These are phyloP conservation scores for Musca vetustissima DNA, from an alignment of 1,140 invertebrate species.

Conservation along the genomic window DNA sequence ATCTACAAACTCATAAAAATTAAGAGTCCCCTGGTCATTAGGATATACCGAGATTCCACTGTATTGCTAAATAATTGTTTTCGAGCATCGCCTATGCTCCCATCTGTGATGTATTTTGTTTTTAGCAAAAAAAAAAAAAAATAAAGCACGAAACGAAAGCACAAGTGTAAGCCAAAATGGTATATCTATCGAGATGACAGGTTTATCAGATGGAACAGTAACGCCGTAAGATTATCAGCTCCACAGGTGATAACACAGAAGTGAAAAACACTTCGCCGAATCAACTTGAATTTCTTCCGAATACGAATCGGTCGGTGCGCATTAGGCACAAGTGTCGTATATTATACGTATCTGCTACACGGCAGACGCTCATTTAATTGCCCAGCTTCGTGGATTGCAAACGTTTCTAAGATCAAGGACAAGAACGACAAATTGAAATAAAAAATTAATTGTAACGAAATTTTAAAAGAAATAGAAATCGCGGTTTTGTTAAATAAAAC, in stretches of 20 bases:
- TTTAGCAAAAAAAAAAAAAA: too few relatives aligned
- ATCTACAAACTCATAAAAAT: too few relatives aligned
- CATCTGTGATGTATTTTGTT: too few relatives aligned
- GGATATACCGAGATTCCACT: too few relatives aligned
- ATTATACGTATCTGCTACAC: not conserved
- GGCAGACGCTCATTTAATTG: not conserved
- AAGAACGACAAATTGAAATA: not conserved
- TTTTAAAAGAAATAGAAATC: not conserved
- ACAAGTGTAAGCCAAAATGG: too few relatives aligned
- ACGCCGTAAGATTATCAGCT: constrained; percentile 9
- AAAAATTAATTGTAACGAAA: not conserved
- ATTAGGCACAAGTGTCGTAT: constrained; percentile 8
- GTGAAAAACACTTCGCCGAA: constrained; percentile 14
- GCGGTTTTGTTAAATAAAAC: not conserved
- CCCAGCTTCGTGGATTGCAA: not conserved
- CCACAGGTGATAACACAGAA: constrained; percentile 8
- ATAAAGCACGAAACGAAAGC: too few relatives aligned
- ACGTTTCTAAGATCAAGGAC: not conserved
- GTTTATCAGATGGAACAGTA: constrained; percentile 2
- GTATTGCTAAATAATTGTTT: too few relatives aligned
- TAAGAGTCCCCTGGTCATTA: too few relatives aligned
- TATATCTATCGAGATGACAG: not conserved
- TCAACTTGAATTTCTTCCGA: constrained; percentile 5
- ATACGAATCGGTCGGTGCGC: constrained; percentile 5
- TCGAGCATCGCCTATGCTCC: too few relatives aligned